Percentiles rank a stretch among this genome's conserved stretches.
These are phyloP conservation scores for Papilio machaon DNA, from an alignment of 1,140 invertebrate genomes.

Conservation along the genomic window DNA sequence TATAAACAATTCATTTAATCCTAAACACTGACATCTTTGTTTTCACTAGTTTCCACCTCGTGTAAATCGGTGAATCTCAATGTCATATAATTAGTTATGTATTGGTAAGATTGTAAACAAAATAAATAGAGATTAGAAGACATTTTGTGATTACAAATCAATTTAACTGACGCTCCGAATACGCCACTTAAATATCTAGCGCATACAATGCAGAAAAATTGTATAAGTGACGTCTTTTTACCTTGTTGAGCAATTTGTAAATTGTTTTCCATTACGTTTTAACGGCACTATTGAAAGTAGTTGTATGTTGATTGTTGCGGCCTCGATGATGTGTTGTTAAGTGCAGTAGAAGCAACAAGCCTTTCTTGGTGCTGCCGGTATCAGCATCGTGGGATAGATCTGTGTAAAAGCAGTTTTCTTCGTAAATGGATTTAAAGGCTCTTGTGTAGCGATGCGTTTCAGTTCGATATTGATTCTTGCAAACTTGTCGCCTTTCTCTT, in stretches of 20 bases:
- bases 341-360: constrained; percentile 69
- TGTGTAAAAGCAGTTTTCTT: constrained; percentile 71
- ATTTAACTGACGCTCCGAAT: constrained; percentile 52
- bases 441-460: constrained; percentile 56
- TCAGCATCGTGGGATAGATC: constrained; percentile 68
- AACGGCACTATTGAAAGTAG: constrained; percentile 14
- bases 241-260: constrained; percentile 44
- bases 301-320: not conserved
- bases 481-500: constrained; percentile 74
- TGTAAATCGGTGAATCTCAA: constrained; percentile 40
- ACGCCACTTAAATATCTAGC: constrained; percentile 53
- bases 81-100: constrained; percentile 52
- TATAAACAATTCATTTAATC: constrained; percentile 10
- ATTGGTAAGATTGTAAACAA: constrained; percentile 53
- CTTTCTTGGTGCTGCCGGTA: constrained; percentile 69
- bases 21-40: not conserved
- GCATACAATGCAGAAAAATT: constrained; percentile 61
- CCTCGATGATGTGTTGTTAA: constrained; percentile 35
- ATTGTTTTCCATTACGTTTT: constrained; percentile 50
- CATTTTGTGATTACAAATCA: constrained; percentile 55
- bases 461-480: constrained; percentile 74
- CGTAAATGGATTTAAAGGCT: constrained; percentile 67
- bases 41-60: constrained; percentile 20
- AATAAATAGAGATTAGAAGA: constrained; percentile 64
- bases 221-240: constrained; percentile 53